Percentiles rank a stretch among this genome's conserved stretches.
phyloP scores from a whole-genome alignment of 1,140 invertebrate genomes.

The Elymnias hypermnestra region DNA sequence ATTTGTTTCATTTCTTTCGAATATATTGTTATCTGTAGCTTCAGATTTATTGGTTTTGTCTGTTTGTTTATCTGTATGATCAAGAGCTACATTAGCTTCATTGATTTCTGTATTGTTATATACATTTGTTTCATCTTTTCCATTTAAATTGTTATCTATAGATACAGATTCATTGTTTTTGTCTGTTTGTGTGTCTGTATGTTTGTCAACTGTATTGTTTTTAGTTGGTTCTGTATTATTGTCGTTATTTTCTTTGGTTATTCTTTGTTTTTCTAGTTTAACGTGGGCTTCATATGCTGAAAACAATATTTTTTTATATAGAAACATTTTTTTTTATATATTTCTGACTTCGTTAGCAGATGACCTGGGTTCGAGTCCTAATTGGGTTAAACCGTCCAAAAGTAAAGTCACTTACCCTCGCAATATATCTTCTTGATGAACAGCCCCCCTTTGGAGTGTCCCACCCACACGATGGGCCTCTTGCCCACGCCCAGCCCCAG shows the following conservation, averaged over 20 bases:
- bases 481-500: slow-evolving; percentile 77
- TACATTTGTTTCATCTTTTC: too few species aligned
- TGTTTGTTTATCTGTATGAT: slow-evolving; percentile 10
- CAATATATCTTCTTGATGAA: slow-evolving; percentile 85
- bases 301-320: slow-evolving; percentile 16
- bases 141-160: slow-evolving; percentile 8
- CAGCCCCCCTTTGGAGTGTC: slow-evolving; percentile 83
- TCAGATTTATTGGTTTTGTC: slow-evolving; percentile 16
- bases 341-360: too few species aligned
- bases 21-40: slow-evolving; percentile 6
- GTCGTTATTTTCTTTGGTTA: slow-evolving; percentile 13
- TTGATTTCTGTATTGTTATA: too few species aligned
- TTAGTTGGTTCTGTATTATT: too few species aligned
- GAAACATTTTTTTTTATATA: too few species aligned
- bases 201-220: slow-evolving; percentile 23
- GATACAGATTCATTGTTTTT: slow-evolving; percentile 15
- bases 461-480: slow-evolving; percentile 82
- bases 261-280: slow-evolving; percentile 20
- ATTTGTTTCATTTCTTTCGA: too few species aligned
- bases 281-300: slow-evolving; percentile 46
- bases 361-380: too few species aligned
- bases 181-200: slow-evolving; percentile 8
- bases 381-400: too few species aligned
- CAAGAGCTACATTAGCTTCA: slow-evolving; percentile 22
- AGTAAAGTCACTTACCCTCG: slow-evolving; percentile 62